Percentiles rank a stretch among this genome's conserved stretches.
Conservation (phyloP, 2,113 vertebrate species). For the Pelmatolapia mariae region DNA sequence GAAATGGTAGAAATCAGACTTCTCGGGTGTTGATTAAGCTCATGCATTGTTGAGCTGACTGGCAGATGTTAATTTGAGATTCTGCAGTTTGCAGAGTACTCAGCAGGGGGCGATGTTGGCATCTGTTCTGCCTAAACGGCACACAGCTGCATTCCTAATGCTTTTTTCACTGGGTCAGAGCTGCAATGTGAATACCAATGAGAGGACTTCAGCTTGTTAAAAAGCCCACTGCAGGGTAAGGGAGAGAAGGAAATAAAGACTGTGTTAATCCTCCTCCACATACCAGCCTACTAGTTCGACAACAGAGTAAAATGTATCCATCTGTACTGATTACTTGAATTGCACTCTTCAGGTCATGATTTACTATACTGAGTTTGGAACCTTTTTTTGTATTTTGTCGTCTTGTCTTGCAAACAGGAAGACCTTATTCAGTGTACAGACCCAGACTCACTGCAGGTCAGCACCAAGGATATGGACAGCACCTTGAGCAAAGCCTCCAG, state of each 20-base stretch:
- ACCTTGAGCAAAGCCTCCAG: constrained; percentile 96
- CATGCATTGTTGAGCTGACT: background rate
- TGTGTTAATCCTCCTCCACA: background rate
- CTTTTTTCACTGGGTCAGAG: constrained; percentile 38
- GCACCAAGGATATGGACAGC: constrained; percentile 98
- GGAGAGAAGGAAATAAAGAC: background rate
- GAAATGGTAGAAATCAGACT: background rate
- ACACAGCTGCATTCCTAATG: constrained; percentile 43
- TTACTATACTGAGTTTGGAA: background rate
- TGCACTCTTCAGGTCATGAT: background rate
- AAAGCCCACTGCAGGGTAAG: constrained; percentile 22
- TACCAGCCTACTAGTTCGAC: background rate
- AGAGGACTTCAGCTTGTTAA: constrained; percentile 47
- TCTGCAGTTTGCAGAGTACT: background rate
- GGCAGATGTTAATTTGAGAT: background rate
- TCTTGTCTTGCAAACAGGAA: constrained; percentile 73
- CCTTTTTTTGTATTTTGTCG: background rate
- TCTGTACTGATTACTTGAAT: background rate
- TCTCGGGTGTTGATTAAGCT: background rate
- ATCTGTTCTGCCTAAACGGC: background rate
- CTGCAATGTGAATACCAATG: constrained; percentile 62
- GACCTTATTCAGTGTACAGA: constrained; percentile 89
- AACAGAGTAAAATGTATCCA: background rate
- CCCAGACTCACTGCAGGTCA: constrained; percentile 92
- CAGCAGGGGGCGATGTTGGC: constrained; percentile 54